These are phyloP conservation scores for Sebastolobus altivelis DNA, from an alignment of 2,797 vertebrate species.

Conservation along the genomic window DNA sequence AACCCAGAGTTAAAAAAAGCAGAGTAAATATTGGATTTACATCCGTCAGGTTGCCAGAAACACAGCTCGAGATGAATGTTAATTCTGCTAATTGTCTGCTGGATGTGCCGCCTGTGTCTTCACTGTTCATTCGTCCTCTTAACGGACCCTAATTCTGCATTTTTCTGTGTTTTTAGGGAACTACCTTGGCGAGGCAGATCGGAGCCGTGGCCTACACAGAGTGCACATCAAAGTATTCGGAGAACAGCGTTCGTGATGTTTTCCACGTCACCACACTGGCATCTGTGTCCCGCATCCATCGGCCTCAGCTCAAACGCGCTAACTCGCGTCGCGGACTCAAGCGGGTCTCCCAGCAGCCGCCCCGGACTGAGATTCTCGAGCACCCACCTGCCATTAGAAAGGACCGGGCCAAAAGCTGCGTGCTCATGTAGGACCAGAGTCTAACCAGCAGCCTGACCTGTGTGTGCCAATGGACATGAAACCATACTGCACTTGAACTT, in stretches of 20 bases:
- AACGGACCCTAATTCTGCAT: not conserved
- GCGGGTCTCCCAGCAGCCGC: slow-evolving; percentile 89
- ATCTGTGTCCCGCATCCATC: slow-evolving; percentile 85
- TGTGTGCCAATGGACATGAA: slow-evolving; percentile 24
- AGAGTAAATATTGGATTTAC: not conserved
- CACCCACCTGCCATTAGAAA: slow-evolving; percentile 89
- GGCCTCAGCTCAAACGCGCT: slow-evolving; percentile 87
- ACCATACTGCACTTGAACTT: slow-evolving; percentile 60
- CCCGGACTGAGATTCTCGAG: slow-evolving; percentile 89
- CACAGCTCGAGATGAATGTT: not conserved
- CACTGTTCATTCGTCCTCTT: not conserved
- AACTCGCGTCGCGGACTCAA: slow-evolving; percentile 90
- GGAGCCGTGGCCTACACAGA: slow-evolving; percentile 93
- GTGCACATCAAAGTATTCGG: slow-evolving; percentile 93
- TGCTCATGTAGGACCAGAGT: slow-evolving; percentile 89
- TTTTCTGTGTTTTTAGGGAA: slow-evolving; percentile 83
- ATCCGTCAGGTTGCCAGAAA: not conserved
- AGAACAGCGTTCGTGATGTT: slow-evolving; percentile 96
- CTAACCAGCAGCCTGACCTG: slow-evolving; percentile 1
- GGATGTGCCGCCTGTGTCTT: not conserved
- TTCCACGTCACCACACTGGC: slow-evolving; percentile 94
- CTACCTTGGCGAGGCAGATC: slow-evolving; percentile 90
- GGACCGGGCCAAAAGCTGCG: slow-evolving; percentile 95
- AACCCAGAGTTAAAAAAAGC: not conserved
- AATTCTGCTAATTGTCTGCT: not conserved